A percentile compares a stretch with the other conserved stretches of the same genome.
These are phyloP conservation scores for Eubasilissa regina DNA, from an alignment of 1,140 invertebrate genomes.

Conservation along the genomic window DNA sequence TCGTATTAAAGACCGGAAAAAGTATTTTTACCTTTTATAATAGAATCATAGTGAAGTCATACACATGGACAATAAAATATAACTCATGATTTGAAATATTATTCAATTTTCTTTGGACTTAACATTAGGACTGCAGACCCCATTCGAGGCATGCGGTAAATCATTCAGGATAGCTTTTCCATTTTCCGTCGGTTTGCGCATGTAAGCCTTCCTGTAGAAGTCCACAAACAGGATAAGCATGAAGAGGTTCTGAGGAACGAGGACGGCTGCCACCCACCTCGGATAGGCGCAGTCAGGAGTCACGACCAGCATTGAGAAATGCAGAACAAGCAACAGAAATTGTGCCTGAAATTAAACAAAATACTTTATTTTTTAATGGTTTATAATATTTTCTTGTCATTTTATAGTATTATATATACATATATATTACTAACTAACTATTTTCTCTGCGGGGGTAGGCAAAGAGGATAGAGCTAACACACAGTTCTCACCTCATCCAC, in stretches of 20 bases:
- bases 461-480: too few relatives aligned
- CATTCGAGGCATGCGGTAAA: not conserved
- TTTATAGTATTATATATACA: too few relatives aligned
- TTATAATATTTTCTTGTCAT: too few relatives aligned
- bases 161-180: not conserved
- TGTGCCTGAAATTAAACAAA: slow-evolving; percentile 74
- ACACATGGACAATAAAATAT: too few relatives aligned
- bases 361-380: too few relatives aligned
- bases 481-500: too few relatives aligned
- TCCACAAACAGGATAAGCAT: slow-evolving; percentile 88
- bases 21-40: too few relatives aligned
- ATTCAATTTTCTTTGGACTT: not conserved
- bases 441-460: too few relatives aligned
- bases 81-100: not conserved
- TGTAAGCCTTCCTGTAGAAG: slow-evolving; percentile 89
- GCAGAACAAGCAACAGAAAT: slow-evolving; percentile 81
- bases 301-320: slow-evolving; percentile 79
- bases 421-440: too few relatives aligned
- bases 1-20: too few relatives aligned
- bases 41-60: too few relatives aligned
- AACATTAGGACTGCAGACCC: not conserved
- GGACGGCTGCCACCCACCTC: slow-evolving; percentile 72
- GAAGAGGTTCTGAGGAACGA: slow-evolving; percentile 81
- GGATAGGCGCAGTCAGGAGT: slow-evolving; percentile 83
- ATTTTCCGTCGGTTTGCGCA: slow-evolving; percentile 59